Evolutionary conservation across 2,888 invertebrate species (phyloP).

Genomic region (Neoaliturus tenellus): DNA sequence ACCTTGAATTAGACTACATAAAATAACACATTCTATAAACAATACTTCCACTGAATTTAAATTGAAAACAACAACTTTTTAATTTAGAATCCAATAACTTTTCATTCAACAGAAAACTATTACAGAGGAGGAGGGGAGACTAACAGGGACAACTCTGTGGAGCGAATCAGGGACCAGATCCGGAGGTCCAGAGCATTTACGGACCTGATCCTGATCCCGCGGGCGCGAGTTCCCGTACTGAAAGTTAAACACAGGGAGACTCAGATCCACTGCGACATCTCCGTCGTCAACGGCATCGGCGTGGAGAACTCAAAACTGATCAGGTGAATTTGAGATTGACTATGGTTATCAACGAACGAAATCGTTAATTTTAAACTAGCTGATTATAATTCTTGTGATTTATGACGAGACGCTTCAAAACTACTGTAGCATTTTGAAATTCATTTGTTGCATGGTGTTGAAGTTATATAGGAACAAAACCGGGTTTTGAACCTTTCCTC

Average conservation of each 20-base stretch:
- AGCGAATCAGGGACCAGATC: not conserved
- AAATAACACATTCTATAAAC: too few species aligned
- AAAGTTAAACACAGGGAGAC: constrained; percentile 14
- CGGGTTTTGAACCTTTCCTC: too few species aligned
- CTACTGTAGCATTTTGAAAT: too few species aligned
- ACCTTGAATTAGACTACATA: too few species aligned
- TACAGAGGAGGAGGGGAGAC: constrained; percentile 42
- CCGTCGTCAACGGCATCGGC: constrained; percentile 7
- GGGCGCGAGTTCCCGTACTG: constrained; percentile 17
- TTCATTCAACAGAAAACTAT: constrained; percentile 21
- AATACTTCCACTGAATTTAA: too few species aligned
- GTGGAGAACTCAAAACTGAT: constrained; percentile 30
- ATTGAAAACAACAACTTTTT: too few species aligned
- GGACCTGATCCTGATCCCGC: constrained; percentile 7
- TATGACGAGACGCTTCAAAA: too few species aligned
- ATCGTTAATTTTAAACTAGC: too few species aligned
- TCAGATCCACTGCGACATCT: constrained; percentile 18
- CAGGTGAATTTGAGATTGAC: constrained; percentile 10
- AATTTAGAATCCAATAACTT: not conserved
- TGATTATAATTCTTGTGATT: too few species aligned
- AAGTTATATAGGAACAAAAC: too few species aligned
- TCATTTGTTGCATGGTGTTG: too few species aligned
- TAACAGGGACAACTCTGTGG: constrained; percentile 3
- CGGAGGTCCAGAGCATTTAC: not conserved
- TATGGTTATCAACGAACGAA: too few species aligned